Base-by-base conservation (phyloP, 1,140 invertebrate genomes). In the Trachymyrmex cornetzi region DNA sequence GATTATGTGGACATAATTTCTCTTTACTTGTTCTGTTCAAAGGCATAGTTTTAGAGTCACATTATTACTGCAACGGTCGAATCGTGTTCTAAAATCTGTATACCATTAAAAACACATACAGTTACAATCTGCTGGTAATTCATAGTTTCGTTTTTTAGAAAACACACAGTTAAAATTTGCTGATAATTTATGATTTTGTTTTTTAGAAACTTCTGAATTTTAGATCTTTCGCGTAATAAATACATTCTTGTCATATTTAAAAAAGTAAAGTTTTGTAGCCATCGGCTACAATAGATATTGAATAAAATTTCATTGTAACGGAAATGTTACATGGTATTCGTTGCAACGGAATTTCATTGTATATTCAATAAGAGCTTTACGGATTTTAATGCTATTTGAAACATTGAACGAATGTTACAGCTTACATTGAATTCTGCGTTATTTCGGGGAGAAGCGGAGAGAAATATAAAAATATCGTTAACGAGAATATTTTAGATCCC, bases 301-400 rank as follows among this genome's bases (percentile, higher is more conserved):
- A 84, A 84, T 77, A 55, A 84, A 75, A 48, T 75, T 84, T 84
- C 7, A 63, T 59, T 63, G 48, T 61, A 55, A 75, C 55, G 55
- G 61, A 77, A 84, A 75, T 77, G 19, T 59, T 81, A 53, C 19
- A 69, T 11, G 71, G 30, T 72, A 77, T 84, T 74, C 55, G 12
- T 77, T 72, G 48, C 19, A 84, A 44, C 44, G 55, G 34, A 82
- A 82, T 72, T 59, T 72, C 55, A 84, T 85, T 85, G 61, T 57
- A 53, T 79, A 27, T 77, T 77, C 44, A 79, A 85, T 85, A 77
- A 66, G 59, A 79, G 61, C 59, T 66, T 64, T 38, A 53, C 14
- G 27, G 44, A 44, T 79, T 85, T 85, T 64, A 79, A 77, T 79
- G 4, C 9, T 55, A 55, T 69, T 81, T 50, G 61, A 0, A 61